Evolutionary conservation across 2,888 invertebrate genomes (phyloP).

Genomic region (Noctua fimbriata): DNA sequence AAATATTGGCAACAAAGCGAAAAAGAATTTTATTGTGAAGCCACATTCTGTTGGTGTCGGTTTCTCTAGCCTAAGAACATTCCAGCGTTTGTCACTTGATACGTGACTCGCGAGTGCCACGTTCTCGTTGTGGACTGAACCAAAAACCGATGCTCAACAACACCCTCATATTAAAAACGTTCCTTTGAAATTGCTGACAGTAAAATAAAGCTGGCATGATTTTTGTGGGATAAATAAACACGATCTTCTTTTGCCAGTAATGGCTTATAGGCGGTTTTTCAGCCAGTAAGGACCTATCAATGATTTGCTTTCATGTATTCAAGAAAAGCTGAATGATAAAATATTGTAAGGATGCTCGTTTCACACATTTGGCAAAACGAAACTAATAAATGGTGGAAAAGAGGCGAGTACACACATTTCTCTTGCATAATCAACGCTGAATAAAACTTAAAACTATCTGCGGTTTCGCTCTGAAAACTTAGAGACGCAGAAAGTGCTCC

Average conservation of each 20-base stretch:
- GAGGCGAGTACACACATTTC: neutral
- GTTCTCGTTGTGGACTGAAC: constrained; percentile 55
- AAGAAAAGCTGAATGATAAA: neutral
- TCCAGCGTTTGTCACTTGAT: constrained; percentile 62
- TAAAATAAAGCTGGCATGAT: constrained; percentile 33
- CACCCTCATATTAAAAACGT: constrained; percentile 47
- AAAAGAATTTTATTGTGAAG: constrained; percentile 60
- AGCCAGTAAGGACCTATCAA: neutral
- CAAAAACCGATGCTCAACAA: constrained; percentile 48
- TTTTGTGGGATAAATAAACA: constrained; percentile 14
- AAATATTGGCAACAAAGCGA: constrained; percentile 64
- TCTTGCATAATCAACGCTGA: constrained; percentile 3
- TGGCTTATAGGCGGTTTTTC: neutral
- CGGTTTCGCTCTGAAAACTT: constrained; percentile 34
- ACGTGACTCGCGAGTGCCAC: constrained; percentile 53
- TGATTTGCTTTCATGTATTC: neutral
- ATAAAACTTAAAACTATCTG: constrained; percentile 14
- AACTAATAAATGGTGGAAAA: neutral
- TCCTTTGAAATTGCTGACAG: constrained; percentile 20
- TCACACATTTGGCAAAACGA: neutral
- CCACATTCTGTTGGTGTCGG: constrained; percentile 61
- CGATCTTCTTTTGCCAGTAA: neutral
- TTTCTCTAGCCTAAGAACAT: constrained; percentile 64
- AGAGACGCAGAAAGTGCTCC: constrained; percentile 17
- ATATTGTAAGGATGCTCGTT: neutral